Base-by-base conservation (phyloP, 1,140 invertebrate genomes). In the Prorops nasuta region DNA sequence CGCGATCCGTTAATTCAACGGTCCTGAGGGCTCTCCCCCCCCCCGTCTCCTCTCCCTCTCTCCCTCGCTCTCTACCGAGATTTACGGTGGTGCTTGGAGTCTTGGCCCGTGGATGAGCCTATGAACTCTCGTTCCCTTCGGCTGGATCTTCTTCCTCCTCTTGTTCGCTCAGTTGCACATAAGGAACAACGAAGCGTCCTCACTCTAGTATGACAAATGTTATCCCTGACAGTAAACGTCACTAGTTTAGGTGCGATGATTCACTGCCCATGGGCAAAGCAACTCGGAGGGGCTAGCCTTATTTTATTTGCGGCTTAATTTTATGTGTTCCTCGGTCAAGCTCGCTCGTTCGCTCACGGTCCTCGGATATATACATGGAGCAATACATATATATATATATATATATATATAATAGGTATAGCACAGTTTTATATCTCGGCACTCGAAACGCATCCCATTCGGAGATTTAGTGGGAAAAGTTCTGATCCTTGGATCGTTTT, bases 241-340 rank as follows among this genome's bases (percentile, higher is more conserved):
- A 48, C 66, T 69, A 66, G 66, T 63, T 68, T 67, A 63, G 64
- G 61, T 43, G 49, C 37, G 50, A 59, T 67, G 66, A 69, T 69
- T 69, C 64, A 71, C 58, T 54, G 56, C 54, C 46, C 40, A 16
- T 46, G 55, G 54, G 49, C 44, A 51, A 49, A 43, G 54, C 49
- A 47, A 46, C 22, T 52, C 16, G 42, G 49, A 53, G 45, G 37
- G 16, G 14, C 38, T 31, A 28, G 35, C 34, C 46, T 61, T 53
- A 65, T 64, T 68, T 67, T 67, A 68, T 66, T 63, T 68, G 66
- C 64, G 56, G 64, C 64, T 68, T 66, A 67, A 67, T 69, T 69
- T 69, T 69, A 69, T 68, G 67, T 59, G 47, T 60, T 38, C 40
- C 47, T 43, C 32, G 17, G 14, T 15, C 12, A 15, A 28, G 24